Conservation (phyloP, 2,113 vertebrate species). For the Pseudolaguvia tuberculata region DNA sequence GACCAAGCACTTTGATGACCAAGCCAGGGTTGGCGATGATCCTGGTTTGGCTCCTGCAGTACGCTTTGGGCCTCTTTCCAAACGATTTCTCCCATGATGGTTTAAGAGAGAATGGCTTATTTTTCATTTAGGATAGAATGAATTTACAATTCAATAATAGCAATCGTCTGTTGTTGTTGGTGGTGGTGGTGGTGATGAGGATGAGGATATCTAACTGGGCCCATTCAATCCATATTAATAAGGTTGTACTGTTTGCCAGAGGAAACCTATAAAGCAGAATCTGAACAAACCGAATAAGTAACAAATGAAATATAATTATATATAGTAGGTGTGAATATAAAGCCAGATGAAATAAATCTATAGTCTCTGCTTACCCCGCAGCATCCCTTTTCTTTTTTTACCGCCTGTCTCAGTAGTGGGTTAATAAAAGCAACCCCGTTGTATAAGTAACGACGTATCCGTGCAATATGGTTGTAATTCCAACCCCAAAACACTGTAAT, state of each 20-base stretch:
- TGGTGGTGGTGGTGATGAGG: neutral
- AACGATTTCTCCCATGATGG: slow-evolving; percentile 71
- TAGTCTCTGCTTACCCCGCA: neutral
- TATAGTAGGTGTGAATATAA: neutral
- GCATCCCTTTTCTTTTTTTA: neutral
- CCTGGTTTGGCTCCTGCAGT: slow-evolving; percentile 65
- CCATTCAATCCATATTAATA: neutral
- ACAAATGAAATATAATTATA: too few relatives aligned
- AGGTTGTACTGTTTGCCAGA: neutral
- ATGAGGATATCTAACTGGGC: neutral
- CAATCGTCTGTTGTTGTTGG: too few relatives aligned
- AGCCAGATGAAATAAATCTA: neutral
- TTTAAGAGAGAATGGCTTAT: slow-evolving; percentile 66
- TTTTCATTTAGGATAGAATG: slow-evolving; percentile 65
- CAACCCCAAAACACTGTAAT: neutral
- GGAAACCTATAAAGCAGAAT: neutral
- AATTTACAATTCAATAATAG: too few relatives aligned
- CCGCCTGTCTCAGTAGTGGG: neutral
- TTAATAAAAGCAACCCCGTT: neutral
- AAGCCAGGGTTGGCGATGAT: slow-evolving; percentile 73
- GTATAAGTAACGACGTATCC: neutral
- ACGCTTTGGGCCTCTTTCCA: slow-evolving; percentile 68
- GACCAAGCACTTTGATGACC: slow-evolving; percentile 88
- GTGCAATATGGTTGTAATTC: neutral
- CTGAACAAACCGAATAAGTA: too few relatives aligned